Percentiles rank a stretch among this genome's conserved stretches.
Evolutionary conservation across 1,140 invertebrate species (phyloP).

Genomic region (Eumaeus atala): DNA sequence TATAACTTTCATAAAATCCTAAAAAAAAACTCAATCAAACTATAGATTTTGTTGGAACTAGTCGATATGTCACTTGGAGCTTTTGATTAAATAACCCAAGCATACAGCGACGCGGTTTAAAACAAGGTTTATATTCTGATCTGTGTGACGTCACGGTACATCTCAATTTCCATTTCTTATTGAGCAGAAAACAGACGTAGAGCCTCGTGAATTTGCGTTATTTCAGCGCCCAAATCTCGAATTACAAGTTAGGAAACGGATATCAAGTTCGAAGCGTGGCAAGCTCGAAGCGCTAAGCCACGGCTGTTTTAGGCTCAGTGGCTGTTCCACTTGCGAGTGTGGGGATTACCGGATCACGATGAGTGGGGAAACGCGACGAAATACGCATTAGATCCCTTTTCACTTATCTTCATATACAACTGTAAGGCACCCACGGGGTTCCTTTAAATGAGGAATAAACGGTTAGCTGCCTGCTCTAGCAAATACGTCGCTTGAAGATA

Average conservation of each 20-base stretch:
- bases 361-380: constrained; percentile 48
- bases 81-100: no score
- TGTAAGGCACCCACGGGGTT: no score
- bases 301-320: constrained; percentile 48
- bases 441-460: no score
- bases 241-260: constrained; percentile 65
- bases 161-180: constrained; percentile 21
- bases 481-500: no score
- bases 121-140: no score
- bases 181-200: constrained; percentile 16
- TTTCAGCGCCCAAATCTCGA: constrained; percentile 60
- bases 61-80: no score
- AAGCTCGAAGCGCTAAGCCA: constrained; percentile 57
- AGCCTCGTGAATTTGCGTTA: constrained; percentile 62
- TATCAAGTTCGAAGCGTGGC: constrained; percentile 43
- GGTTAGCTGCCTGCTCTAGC: no score
- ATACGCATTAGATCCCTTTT: constrained; percentile 58
- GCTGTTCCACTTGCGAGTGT: constrained; percentile 56
- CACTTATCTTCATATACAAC: constrained; percentile 37
- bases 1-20: no score
- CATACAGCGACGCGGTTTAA: no score
- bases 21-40: no score
- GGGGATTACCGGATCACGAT: constrained; percentile 53
- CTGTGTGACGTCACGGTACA: not conserved
- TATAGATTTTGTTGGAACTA: no score